Base-by-base conservation (phyloP, 2,888 invertebrate species). In the Spodoptera picta region DNA sequence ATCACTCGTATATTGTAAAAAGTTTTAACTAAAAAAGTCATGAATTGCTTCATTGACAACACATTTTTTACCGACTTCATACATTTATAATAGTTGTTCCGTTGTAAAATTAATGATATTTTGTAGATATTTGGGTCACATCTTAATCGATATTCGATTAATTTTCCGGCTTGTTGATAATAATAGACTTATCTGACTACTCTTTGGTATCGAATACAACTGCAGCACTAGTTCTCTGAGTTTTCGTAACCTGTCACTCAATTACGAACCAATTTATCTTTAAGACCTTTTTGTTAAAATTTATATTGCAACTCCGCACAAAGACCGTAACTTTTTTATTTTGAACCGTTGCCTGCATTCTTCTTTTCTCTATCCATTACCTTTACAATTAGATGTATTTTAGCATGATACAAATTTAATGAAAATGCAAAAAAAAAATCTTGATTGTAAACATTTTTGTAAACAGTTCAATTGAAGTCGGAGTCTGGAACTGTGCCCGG, bases 131-230 rank as follows among this genome's bases (percentile, higher is more conserved):
- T 45, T 44, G 31, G 72, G 41, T 44, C 31, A 58, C 14, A 58
- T 47, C 58, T 23, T 51, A 67, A 72, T 44, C 48, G 45, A 52
- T 51, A 57, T 54, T 54, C n/a, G 11, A 31, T 43, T 48, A 73
- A 57, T 51, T 73, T 70, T 67, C 68, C 68, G 60, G 47, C n/a
- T 31, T 45, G 60, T 54, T 73, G 60, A 14, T 12, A 53, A 65
- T 49, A 49, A 65, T 49, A 49, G 36, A 56, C 56, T 53, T 24
- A 47, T 36, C 12, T n/a, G 56, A 14, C 19, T 31, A 41, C 56
- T 72, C 6, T 36, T 7, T 36, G 6, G 36, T 9, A 36, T 10
- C 43, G 44, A 27, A 12, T 27, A 45, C 31, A 36, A 7, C 27
- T 43, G 52, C 45, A 48, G 53, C 31, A 9, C 9, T 19, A 41